Evolutionary conservation across 1,140 invertebrate genomes (phyloP).

Genomic region (Panagrolaimus sp.): DNA sequence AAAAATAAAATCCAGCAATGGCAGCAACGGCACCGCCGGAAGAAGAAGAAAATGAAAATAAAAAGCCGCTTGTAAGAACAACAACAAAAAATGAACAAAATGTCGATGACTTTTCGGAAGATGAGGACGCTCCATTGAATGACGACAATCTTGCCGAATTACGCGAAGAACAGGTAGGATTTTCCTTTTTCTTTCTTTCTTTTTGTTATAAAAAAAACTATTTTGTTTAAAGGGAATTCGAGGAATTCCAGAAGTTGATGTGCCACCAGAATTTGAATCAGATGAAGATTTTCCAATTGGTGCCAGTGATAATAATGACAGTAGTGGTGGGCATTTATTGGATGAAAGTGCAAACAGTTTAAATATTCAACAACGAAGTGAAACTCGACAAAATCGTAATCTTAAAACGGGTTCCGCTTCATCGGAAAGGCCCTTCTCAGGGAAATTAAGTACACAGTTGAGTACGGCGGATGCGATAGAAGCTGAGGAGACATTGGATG

Average conservation of each 20-base stretch:
- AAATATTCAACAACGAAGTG: too few relatives aligned
- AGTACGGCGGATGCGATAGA: slow-evolving; percentile 3
- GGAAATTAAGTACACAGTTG: neutral
- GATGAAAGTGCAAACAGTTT: too few relatives aligned
- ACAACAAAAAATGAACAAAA: too few relatives aligned
- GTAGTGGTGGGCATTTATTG: too few relatives aligned
- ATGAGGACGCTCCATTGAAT: too few relatives aligned
- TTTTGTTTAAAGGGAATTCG: slow-evolving; percentile 5
- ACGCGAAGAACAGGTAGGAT: slow-evolving; percentile 9
- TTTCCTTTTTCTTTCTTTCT: slow-evolving; percentile 1
- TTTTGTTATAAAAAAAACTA: neutral
- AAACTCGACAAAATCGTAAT: too few relatives aligned
- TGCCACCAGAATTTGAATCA: slow-evolving; percentile 2
- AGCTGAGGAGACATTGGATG: neutral
- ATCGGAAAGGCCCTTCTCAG: neutral
- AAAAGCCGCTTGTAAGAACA: too few relatives aligned
- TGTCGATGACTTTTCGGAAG: too few relatives aligned
- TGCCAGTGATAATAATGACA: neutral
- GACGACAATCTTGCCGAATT: neutral
- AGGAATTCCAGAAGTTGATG: slow-evolving; percentile 2
- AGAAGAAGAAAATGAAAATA: too few relatives aligned
- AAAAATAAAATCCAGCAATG: too few relatives aligned
- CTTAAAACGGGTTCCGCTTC: neutral
- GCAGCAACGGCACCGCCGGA: too few relatives aligned
- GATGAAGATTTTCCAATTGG: neutral